Base-by-base conservation (phyloP, 2,113 vertebrate species). In the Pontoporia blainvillei region DNA sequence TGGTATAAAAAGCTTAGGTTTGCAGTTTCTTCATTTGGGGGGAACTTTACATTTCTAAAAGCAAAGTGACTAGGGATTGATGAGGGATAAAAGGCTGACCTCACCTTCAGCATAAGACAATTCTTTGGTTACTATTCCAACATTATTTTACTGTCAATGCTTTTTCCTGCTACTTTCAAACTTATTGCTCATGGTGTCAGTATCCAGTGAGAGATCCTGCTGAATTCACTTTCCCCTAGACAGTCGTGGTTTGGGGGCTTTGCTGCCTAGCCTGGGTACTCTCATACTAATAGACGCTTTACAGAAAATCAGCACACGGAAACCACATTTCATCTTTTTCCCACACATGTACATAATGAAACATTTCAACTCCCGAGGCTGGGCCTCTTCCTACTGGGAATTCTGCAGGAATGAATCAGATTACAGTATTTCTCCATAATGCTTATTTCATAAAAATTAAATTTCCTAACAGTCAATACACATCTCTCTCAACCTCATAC, bases 371-470 rank as follows among this genome's bases (percentile, higher is more conserved):
- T 96, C 86, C 69, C 36, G 29, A 93, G 89, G 94, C 95, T 14
- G 0, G 46, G 64, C 46, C 64, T 94, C 86, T 94, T 96, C 8
- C 67, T 97, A 64, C 21, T 98, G 82, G 92, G 36, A 88, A 79
- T 92, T 98, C 86, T 29, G 5, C 61, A 96, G 52, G 44, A 92
- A 96, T 96, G 94, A 98, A 95, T 97, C 94, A 96, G 86, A 95
- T 97, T 98, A 96, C 95, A 97, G 49, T 86, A 95, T 85, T 94
- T 98, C 94, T 87, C 83, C 34, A 87, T 90, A 95, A 96, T 96
- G 61, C 54, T 84, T 75, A 97, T 97, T 98, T 97, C 79, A 97
- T 79, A 95, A 96, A 97, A 96, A 95, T 86, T 96, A 84, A 96
- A 97, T 88, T 96, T 98, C 57, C 76, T 96, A 96, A 92, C 92